These are phyloP conservation scores for Brenthis hecate DNA, from an alignment of 2,888 invertebrate genomes.

Conservation along the genomic window DNA sequence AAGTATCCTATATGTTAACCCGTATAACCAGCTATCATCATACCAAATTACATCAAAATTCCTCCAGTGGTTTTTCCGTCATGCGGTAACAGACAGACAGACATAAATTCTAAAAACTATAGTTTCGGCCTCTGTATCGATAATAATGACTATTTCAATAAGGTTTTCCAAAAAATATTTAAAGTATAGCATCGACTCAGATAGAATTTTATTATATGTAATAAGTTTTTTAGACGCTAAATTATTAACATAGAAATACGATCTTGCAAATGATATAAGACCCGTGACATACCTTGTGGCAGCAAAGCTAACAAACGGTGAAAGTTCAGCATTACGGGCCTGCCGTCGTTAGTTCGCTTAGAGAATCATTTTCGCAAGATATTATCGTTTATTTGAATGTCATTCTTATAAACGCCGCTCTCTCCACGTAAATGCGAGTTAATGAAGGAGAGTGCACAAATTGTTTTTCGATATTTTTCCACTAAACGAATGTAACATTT, in stretches of 20 bases:
- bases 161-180: too few relatives aligned
- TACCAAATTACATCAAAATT: too few relatives aligned
- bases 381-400: constrained; percentile 50
- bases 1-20: too few relatives aligned
- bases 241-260: constrained; percentile 7
- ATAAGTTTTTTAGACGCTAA: too few relatives aligned
- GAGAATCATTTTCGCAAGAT: constrained; percentile 43
- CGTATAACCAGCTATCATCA: too few relatives aligned
- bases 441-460: constrained; percentile 21
- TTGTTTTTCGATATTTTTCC: constrained; percentile 48
- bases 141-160: too few relatives aligned
- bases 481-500: constrained; percentile 33
- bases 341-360: constrained; percentile 37
- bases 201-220: too few relatives aligned
- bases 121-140: too few relatives aligned
- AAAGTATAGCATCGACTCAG: too few relatives aligned
- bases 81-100: too few relatives aligned
- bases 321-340: constrained; percentile 59
- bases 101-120: too few relatives aligned
- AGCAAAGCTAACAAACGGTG: constrained; percentile 70
- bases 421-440: constrained; percentile 5
- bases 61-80: too few relatives aligned
- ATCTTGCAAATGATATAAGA: constrained; percentile 44
- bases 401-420: constrained; percentile 39
- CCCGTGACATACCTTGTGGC: constrained; percentile 55